Conservation (phyloP, 2,888 invertebrate genomes). For the Tenthredo scrophulariae region DNA sequence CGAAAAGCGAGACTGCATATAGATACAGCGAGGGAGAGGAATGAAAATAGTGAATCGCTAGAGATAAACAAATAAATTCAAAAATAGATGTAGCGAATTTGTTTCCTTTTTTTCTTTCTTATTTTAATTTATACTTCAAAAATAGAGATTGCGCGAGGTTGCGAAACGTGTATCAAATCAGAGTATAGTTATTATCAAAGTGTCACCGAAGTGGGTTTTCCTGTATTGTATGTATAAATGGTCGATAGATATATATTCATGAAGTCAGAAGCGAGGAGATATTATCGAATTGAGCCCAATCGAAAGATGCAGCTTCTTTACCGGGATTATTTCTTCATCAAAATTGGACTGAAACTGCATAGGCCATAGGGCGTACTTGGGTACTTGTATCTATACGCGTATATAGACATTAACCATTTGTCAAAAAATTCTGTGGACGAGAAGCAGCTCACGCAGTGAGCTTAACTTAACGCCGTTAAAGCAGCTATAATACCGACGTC, state of each 20-base stretch:
- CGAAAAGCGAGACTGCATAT: background rate
- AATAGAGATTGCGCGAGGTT: slow-evolving; percentile 15
- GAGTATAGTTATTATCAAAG: background rate
- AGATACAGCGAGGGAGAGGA: background rate
- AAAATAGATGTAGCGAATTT: background rate
- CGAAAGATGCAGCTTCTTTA: background rate
- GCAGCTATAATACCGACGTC: background rate
- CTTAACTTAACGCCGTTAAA: background rate
- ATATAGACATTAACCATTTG: background rate
- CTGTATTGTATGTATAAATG: background rate
- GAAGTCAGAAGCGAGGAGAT: background rate
- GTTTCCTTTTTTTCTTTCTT: background rate
- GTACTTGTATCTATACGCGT: background rate
- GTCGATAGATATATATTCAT: background rate
- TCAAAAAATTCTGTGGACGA: background rate
- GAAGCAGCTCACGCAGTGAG: background rate
- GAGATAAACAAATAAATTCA: background rate
- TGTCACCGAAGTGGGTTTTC: background rate
- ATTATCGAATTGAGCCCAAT: background rate
- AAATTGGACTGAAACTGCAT: background rate
- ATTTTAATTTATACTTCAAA: background rate
- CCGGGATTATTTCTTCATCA: background rate
- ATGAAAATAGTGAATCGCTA: slow-evolving; percentile 1
- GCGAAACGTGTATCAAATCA: background rate
- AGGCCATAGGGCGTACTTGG: too few species aligned